Base-by-base conservation (phyloP, 2,888 invertebrate genomes). In the Chrysolina haemoptera region DNA sequence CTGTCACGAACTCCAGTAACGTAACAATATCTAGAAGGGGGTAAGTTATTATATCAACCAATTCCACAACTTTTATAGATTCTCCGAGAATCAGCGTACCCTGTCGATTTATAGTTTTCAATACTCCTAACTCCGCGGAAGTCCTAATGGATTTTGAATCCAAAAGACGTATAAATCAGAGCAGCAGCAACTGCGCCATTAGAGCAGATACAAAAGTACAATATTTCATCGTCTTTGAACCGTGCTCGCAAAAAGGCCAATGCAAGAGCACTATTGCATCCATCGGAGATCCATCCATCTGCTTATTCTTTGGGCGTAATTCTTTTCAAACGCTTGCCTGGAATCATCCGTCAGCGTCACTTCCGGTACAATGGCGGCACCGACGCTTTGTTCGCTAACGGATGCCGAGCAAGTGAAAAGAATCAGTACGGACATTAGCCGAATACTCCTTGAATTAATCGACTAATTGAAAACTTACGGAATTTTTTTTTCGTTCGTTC, bases 281-380 rank as follows among this genome's bases (percentile, higher is more conserved):
- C 40, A 82, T 84, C 83, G 83, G 81, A 84, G 83, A 86, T 85
- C 86, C 85, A 85, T 86, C 86, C 85, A 87, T 86, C 86, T 85
- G 85, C 85, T 86, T 85, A 86, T 85, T 86, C 85, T 86, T 84
- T 82, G 83, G 81, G 82, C 82, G 84, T 85, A 84, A 85, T 86
- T 86, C 86, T 87, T 87, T 87, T 86, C 83, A 85, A 85, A 84
- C 83, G 82, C 81, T 84, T 78, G 83, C 82, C 82, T 75, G 81
- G 84, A 84, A 86, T 85, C 87, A 88, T 88, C 87, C 87, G 87
- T 88, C 87, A 87, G 85, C 87, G 88, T 88, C 88, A 87, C 85
- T 86, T 86, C 86, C 85, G 86, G 84, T 84, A 87, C 87, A 87
- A 87, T 87, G 85, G 84, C 84, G 85, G 83, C 81, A 79, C 80